These are phyloP conservation scores for Chionis minor DNA, from an alignment of 2,113 vertebrate species.

Conservation along the genomic window DNA sequence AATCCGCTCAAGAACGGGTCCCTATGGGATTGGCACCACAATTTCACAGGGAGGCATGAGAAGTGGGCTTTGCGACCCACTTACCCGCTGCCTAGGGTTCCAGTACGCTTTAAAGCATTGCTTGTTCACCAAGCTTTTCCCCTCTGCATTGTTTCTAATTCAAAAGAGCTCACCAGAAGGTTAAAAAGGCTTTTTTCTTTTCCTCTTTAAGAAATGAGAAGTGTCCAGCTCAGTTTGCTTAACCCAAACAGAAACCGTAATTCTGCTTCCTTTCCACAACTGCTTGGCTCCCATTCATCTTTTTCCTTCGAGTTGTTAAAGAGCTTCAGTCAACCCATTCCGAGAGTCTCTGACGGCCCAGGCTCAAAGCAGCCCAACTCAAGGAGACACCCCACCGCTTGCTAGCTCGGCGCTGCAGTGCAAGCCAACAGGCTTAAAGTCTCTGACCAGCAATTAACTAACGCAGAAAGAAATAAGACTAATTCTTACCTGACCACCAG, in stretches of 20 bases:
- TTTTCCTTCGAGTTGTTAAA: background rate
- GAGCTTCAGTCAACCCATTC: background rate
- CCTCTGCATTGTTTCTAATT: background rate
- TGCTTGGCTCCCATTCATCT: background rate
- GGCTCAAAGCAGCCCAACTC: background rate
- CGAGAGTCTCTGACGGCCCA: rapidly evolving
- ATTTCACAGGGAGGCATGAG: background rate
- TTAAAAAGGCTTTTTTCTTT: background rate
- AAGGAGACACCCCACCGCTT: background rate
- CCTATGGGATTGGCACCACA: rapidly evolving
- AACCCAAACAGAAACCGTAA: background rate
- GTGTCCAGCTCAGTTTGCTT: background rate
- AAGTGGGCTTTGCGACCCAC: background rate
- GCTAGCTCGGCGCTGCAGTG: no score
- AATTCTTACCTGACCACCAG: background rate
- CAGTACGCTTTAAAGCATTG: background rate
- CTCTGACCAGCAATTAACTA: background rate
- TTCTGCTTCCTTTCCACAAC: background rate
- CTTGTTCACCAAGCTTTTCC: background rate
- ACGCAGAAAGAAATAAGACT: background rate
- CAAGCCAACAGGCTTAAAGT: background rate
- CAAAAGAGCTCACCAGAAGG: background rate
- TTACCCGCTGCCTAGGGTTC: background rate
- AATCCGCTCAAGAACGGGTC: background rate
- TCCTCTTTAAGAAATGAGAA: background rate